Percentiles rank a stretch among this genome's conserved stretches.
phyloP scores from a whole-genome alignment of 2,113 vertebrate species.

The Triplophysa siluroides region DNA sequence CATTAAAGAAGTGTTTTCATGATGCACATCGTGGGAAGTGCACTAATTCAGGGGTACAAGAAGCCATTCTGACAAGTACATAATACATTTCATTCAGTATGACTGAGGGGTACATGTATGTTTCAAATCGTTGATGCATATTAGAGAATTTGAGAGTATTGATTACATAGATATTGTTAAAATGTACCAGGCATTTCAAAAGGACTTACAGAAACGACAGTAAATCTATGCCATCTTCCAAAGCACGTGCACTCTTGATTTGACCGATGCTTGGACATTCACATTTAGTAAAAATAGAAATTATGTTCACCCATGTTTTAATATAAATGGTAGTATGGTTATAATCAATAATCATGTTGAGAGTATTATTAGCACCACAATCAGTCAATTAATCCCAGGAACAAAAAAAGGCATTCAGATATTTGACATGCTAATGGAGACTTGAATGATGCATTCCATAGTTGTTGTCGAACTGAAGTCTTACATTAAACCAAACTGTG shows the following conservation, averaged over 20 bases:
- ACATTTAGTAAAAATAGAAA: constrained; percentile 6
- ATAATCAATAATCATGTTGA: not conserved
- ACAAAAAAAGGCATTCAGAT: constrained; percentile 36
- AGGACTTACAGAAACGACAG: not conserved
- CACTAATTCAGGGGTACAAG: constrained; percentile 44
- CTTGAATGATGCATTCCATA: constrained; percentile 42
- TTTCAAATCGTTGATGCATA: not conserved
- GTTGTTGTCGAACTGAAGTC: constrained; percentile 59
- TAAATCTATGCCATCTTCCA: not conserved
- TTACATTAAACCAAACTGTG: constrained; percentile 70
- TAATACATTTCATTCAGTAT: not conserved
- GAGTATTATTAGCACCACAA: constrained; percentile 16
- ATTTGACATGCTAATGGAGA: constrained; percentile 50
- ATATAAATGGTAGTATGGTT: constrained; percentile 9
- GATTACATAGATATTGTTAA: constrained; percentile 3
- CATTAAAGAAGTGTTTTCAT: constrained; percentile 39
- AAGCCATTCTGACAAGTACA: constrained; percentile 16
- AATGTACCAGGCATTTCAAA: constrained; percentile 11
- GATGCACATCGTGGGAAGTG: constrained; percentile 27
- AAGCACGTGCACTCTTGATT: constrained; percentile 35
- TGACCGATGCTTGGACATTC: constrained; percentile 20
- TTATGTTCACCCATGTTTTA: constrained; percentile 21
- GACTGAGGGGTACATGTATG: not conserved
- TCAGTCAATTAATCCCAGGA: constrained; percentile 26
- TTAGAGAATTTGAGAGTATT: not conserved